Evolutionary conservation across 2,888 invertebrate genomes (phyloP).

Genomic region (Athalia circularis): DNA sequence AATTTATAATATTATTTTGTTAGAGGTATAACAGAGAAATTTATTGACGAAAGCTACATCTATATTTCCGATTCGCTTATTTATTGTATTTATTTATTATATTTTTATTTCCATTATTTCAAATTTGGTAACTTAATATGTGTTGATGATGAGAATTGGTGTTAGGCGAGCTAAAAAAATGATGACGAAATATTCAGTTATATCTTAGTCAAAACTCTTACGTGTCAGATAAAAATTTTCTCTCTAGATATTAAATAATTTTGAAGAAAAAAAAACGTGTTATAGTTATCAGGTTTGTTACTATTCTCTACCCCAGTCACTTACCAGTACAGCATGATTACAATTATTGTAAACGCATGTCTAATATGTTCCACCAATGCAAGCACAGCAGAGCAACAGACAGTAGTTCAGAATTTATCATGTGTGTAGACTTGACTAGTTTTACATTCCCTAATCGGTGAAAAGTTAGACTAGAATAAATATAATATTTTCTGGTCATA

Average conservation of each 20-base stretch:
- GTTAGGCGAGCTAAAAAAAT: conserved; percentile 5
- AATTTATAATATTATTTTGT: background rate
- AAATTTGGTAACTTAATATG: background rate
- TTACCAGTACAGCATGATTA: conserved; percentile 55
- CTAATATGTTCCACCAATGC: conserved; percentile 52
- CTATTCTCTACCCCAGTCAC: conserved; percentile 53
- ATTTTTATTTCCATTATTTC: background rate
- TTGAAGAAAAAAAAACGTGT: conserved; percentile 31
- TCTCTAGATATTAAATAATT: conserved; percentile 10
- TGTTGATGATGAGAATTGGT: background rate
- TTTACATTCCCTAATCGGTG: background rate
- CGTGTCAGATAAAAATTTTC: conserved; percentile 68
- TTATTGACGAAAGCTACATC: no score
- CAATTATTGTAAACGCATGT: conserved; percentile 55
- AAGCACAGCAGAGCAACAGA: conserved; percentile 50
- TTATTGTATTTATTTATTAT: background rate
- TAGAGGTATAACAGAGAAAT: background rate
- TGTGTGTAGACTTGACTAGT: conserved; percentile 35
- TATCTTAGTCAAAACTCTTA: conserved; percentile 71
- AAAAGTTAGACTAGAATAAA: background rate
- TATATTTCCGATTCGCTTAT: no score
- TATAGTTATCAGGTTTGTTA: conserved; percentile 51
- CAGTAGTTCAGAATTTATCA: conserved; percentile 33
- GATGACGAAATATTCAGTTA: conserved; percentile 4
- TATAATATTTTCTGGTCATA: background rate